Evolutionary conservation across 2,113 vertebrate species (phyloP).

Genomic region (Pelusios castaneus): DNA sequence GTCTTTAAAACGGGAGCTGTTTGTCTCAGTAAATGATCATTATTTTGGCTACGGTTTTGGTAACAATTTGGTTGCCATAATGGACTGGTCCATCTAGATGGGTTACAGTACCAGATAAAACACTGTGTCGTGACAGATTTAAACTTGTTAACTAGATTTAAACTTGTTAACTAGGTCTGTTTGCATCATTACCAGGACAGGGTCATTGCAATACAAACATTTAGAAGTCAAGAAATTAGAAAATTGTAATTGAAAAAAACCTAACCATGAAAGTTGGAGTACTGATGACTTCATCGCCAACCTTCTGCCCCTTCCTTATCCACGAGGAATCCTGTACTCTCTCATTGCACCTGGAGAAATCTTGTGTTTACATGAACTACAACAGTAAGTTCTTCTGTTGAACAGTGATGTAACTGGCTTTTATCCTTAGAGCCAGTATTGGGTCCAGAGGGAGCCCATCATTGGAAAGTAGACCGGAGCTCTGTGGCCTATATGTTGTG

Average conservation of each 20-base stretch:
- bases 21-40: neutral
- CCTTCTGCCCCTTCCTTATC: neutral
- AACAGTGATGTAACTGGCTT: neutral
- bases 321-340: neutral
- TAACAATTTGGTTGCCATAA: neutral
- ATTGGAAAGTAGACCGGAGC: neutral
- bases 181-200: neutral
- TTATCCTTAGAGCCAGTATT: neutral
- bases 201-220: neutral
- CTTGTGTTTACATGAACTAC: neutral
- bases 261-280: neutral
- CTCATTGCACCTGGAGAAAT: neutral
- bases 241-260: neutral
- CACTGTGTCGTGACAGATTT: neutral
- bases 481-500: neutral
- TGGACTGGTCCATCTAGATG: neutral
- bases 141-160: neutral
- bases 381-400: neutral
- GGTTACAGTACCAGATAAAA: neutral
- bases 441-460: neutral
- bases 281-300: neutral
- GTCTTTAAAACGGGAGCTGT: neutral
- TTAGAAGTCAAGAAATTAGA: neutral
- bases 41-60: neutral
- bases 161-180: no score